Base-by-base conservation (phyloP, 2,797 vertebrate genomes). In the Danio tinwini region DNA sequence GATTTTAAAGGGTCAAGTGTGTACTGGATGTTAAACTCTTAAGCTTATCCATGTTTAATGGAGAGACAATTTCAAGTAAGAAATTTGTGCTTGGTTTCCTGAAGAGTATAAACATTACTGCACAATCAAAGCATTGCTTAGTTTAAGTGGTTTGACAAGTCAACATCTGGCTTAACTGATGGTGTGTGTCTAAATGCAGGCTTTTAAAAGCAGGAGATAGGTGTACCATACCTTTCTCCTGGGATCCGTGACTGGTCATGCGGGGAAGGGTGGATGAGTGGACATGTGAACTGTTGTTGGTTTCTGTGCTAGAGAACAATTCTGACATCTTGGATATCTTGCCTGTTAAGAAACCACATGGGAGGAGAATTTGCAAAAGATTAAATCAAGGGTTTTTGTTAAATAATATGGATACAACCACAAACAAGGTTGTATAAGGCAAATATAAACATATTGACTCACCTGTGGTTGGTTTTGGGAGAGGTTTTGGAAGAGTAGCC, bases 261-360 rank as follows among this genome's bases (percentile, higher is more conserved):
- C 92, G 90, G 1, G 93, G 91, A 61, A 93, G 88, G 0, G 92
- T 93, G 81, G 91, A 91, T 81, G 91, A 83, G 4, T 91, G 87
- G 76, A 86, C 70, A 61, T 78, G 74, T 29, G 77, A 19, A 19
- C 59, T 79, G 16, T 80, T 80, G 0, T 84, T 44, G 64, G 86
- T 77, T 16, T 91, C 89, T 5, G 78, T 50, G 42, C 64, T 74
- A 0, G 83, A 76, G 82, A 81, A 58, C 90, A 91, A 91, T 29
- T 92, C 90, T 0, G 86, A 88, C 6, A 83, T 55, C 83, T 90
- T 89, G 75, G 56, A 78, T 0, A 61, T 47, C 73, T 89, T 91
- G 42, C 85, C 83, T 4, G 85, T 21, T 50, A 56, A 64, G 13
- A 88, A 88, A 78, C 85, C 89, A 47, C 62, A 72, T 73, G 63